Evolutionary conservation across 2,113 vertebrate genomes (phyloP).

Genomic region (Calyptommatus sinebrachiatus): DNA sequence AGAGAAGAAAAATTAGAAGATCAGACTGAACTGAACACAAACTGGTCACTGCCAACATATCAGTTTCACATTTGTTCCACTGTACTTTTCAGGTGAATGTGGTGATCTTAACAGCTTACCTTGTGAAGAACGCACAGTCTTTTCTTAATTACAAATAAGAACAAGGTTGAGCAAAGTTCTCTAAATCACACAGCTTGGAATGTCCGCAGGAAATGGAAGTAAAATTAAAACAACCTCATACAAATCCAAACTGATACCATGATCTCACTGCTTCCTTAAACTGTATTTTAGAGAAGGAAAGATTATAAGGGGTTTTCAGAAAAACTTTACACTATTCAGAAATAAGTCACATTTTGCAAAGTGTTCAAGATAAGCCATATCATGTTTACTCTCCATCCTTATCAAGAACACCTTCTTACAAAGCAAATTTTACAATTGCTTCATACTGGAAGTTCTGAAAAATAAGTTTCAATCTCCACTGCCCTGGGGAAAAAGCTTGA

Average conservation of each 20-base stretch:
- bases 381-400: not conserved
- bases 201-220: conserved; percentile 65
- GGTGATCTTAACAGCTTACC: not conserved
- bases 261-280: not conserved
- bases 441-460: too few species aligned
- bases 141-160: conserved; percentile 28
- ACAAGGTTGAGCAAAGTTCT: conserved; percentile 33
- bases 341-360: too few species aligned
- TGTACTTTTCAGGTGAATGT: not conserved
- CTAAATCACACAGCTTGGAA: conserved; percentile 20
- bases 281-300: too few species aligned
- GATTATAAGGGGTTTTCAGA: not conserved
- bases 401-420: too few species aligned
- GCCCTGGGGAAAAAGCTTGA: too few species aligned
- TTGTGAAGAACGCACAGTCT: not conserved
- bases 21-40: not conserved
- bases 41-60: not conserved
- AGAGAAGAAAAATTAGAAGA: not conserved
- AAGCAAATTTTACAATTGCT: too few species aligned
- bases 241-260: not conserved
- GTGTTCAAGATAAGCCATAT: not conserved
- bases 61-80: not conserved
- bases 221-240: conserved; percentile 50
- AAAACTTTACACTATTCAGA: too few species aligned
- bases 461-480: too few species aligned